Evolutionary conservation across 1,140 invertebrate genomes (phyloP), one percentile per base, ranked within the genome.

Genomic region (Drosophila ananassae): DNA sequence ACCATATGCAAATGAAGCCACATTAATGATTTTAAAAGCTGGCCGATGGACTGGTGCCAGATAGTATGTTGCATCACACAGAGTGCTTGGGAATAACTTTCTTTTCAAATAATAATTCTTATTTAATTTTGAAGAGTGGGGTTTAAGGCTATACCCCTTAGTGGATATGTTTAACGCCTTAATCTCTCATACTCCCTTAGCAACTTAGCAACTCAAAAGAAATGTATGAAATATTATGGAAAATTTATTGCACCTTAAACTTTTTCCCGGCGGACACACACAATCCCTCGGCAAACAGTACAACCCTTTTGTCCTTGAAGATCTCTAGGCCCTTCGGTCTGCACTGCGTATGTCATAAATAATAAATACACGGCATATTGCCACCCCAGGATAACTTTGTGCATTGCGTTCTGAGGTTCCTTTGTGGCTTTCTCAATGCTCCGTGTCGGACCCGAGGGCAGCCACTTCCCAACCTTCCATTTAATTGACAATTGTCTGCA

Each of bases 401-500:
- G 64, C 59, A 58, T 51, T 74, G 51, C 46, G 57, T 71, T 63
- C 57, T 46, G 64, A 53, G 64, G 72, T 32, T 56, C 57, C 71
- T 50, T 61, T 60, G 57, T 44, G 68, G 68, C 17, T 51, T 53
- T 62, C 9, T 47, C 25, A 17, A n/a, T 46, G 3, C n/a, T 72
- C 28, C 32, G 25, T 61, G 34, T 17, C 64, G 21, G 21, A 10
- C 34, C 39, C 39, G 17, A 39, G 52, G 63, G 67, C 34, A 17
- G 34, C 53, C 71, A 39, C 48, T 39, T 24, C 34, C 39, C 32
- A 30, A 51, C 50, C 66, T 52, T 68, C 56, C 66, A 66, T 77
- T 80, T 83, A 80, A 84, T 77, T 85, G 80, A 61, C 82, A 80
- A 84, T 87, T 81, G 82, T 79, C 82, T 77, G 72, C 75, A 79